Evolutionary conservation across 2,797 vertebrate species (phyloP).

Genomic region (Sebastes nivosus): DNA sequence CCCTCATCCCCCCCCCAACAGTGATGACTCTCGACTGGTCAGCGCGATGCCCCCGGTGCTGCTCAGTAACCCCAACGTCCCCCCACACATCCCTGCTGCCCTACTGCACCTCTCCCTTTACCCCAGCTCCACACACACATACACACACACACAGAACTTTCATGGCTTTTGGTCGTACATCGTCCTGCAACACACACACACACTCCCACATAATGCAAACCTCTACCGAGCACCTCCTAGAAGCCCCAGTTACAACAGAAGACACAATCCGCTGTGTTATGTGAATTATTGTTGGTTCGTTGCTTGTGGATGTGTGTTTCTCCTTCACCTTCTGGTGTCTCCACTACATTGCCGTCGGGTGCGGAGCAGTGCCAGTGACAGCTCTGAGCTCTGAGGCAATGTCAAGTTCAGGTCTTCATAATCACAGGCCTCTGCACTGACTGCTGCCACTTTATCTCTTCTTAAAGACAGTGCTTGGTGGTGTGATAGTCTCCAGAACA

Average conservation of each 20-base stretch:
- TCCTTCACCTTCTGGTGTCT: not conserved
- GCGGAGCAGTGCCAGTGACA: not conserved
- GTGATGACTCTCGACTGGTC: conserved; percentile 63
- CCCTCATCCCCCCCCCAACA: not conserved
- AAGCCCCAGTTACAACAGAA: conserved; percentile 45
- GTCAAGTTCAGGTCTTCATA: conserved; percentile 37
- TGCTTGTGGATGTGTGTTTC: not conserved
- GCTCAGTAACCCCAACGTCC: conserved; percentile 52
- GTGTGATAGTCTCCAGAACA: not conserved
- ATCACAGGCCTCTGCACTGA: not conserved
- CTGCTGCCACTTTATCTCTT: not conserved
- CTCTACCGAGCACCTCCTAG: conserved; percentile 55
- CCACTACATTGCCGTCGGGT: not conserved
- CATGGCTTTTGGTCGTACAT: conserved; percentile 11
- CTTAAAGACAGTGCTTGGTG: not conserved
- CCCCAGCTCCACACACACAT: not conserved
- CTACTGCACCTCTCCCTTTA: conserved; percentile 24
- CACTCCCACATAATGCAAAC: conserved; percentile 49
- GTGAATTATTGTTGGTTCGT: conserved; percentile 11
- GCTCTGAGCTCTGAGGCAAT: not conserved
- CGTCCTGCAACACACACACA: conserved; percentile 6
- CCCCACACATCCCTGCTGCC: conserved; percentile 20
- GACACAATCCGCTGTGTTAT: conserved; percentile 6
- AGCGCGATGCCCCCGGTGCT: conserved; percentile 42
- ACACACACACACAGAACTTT: conserved; percentile 21